Percentiles rank a stretch among this genome's conserved stretches.
These are phyloP conservation scores for Cecropterus lyciades DNA, from an alignment of 1,140 invertebrate species.

Conservation along the genomic window DNA sequence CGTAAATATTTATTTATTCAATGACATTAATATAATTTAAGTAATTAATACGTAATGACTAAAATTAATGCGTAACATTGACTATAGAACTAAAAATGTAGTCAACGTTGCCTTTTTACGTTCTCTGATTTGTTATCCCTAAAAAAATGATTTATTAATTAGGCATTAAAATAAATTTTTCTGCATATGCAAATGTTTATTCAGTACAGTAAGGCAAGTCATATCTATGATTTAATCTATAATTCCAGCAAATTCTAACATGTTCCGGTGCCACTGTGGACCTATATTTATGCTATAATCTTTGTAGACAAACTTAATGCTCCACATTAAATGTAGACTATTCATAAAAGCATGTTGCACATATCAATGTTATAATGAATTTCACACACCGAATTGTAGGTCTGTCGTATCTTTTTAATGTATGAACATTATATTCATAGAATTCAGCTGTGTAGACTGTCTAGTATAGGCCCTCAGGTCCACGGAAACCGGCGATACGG, in stretches of 20 bases:
- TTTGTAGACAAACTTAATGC: conserved; percentile 15
- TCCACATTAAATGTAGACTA: conserved; percentile 30
- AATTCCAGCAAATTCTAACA: conserved; percentile 44
- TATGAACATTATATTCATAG: conserved; percentile 16
- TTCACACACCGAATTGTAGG: conserved; percentile 23
- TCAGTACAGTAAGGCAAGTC: no score
- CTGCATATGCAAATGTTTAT: no score
- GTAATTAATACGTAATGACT: no score
- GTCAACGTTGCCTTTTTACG: no score
- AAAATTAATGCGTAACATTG: no score
- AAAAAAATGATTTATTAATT: no score
- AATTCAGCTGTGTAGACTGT: conserved; percentile 8
- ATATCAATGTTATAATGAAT: conserved; percentile 27
- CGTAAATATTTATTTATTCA: no score
- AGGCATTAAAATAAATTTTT: no score
- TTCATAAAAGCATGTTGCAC: conserved; percentile 28
- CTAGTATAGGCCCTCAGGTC: conserved; percentile 9
- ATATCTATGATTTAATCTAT: not conserved
- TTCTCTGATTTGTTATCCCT: no score
- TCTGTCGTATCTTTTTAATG: conserved; percentile 1
- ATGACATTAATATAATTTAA: no score
- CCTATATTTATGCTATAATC: conserved; percentile 19
- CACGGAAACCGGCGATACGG: not conserved
- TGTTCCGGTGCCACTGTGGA: conserved; percentile 42
- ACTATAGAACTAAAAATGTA: no score